Evolutionary conservation across 2,797 vertebrate species (phyloP), one percentile per base, ranked within the genome.

Genomic region (Taeniopygia guttata): DNA sequence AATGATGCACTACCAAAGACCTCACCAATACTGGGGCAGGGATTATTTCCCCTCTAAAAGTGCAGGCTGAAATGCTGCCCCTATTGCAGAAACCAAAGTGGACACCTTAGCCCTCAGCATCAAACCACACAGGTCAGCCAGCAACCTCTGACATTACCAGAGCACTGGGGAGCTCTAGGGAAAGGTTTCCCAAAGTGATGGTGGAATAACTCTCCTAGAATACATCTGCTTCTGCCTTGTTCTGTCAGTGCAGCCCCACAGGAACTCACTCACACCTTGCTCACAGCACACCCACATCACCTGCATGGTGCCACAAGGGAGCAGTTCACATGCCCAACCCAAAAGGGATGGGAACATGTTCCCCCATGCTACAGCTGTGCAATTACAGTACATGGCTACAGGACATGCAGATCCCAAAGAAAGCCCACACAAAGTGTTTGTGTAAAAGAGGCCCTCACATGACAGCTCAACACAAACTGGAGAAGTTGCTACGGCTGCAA

Each of bases 401-500:
- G 56, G 55, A 90, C 55, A 43, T 14, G 56, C 38, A 30, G 54
- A 43, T 22, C 49, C 38, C 63, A 70, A 54, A 54, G 15, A 64
- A 76, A 36, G 64, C 62, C 48, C 63, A 23, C 51, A 40, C 9
- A 69, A 78, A 49, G 38, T 46, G 66, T 75, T 74, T 45, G 49
- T n/a, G 29, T 40, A 13, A 22, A 49, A 85, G 45, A 45, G 51
- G 72, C 72, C 42, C 81, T 87, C 56, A 30, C 42, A 0, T 6
- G 72, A 49, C 21, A 59, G 77, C 46, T 78, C 10, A 64, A 55
- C 16, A 56, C 51, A 59, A 54, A 67, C 62, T 34, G 11, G 2
- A 73, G 2, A 25, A 52, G 40, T 45, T 76, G 78, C 77, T 64
- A 43, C 0, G 0, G 82, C 84, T 54, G 68, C 0, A 4, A 45